A percentile compares a stretch with the other conserved stretches of the same genome.
These are phyloP conservation scores for Parus major DNA, from an alignment of 2,113 vertebrate genomes.

Conservation along the genomic window DNA sequence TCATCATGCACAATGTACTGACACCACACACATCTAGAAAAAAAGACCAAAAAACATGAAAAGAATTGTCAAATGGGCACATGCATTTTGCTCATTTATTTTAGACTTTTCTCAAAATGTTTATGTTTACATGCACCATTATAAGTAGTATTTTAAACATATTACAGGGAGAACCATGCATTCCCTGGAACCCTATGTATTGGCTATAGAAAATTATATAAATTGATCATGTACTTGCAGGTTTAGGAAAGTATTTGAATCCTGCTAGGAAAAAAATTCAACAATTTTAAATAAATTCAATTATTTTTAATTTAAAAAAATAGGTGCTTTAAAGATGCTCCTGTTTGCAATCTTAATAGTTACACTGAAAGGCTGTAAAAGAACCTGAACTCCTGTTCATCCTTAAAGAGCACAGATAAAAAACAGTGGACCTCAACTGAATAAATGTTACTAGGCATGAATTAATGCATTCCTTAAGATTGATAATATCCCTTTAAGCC, in stretches of 20 bases:
- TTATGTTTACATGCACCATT: neutral
- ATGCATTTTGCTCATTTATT: neutral
- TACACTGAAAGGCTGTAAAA: neutral
- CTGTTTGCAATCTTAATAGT: neutral
- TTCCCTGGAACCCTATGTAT: neutral
- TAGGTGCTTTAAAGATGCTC: neutral
- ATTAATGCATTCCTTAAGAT: neutral
- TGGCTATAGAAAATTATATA: neutral
- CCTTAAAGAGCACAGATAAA: neutral
- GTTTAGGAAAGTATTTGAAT: neutral
- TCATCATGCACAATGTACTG: conserved; percentile 92
- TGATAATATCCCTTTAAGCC: neutral
- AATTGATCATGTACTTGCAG: neutral
- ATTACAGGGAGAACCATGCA: neutral
- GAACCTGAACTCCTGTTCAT: neutral
- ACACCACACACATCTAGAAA: conserved; percentile 91
- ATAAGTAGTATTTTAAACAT: neutral
- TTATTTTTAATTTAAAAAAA: neutral
- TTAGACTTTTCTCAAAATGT: neutral
- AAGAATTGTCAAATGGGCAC: neutral
- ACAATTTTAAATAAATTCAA: neutral
- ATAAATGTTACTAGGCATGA: neutral
- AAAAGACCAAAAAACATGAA: neutral
- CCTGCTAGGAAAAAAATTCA: neutral
- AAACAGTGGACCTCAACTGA: neutral